These are phyloP conservation scores for Bothrops alternatus DNA, from an alignment of 2,797 vertebrate genomes.

Conservation along the genomic window DNA sequence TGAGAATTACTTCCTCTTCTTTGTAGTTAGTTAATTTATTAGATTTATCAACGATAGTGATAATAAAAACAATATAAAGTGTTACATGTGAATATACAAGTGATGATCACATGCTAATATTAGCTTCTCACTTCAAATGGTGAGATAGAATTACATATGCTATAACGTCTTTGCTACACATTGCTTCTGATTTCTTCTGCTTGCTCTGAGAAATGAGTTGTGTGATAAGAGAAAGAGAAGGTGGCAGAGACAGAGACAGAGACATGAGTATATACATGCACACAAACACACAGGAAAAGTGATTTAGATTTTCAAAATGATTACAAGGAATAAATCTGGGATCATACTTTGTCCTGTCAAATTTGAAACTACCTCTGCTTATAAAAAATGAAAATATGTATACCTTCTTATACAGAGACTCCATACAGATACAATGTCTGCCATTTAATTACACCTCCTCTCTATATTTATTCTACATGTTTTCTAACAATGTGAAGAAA, in stretches of 20 bases:
- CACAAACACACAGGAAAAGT: neutral
- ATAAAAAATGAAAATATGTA: neutral
- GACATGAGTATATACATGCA: neutral
- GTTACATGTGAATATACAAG: neutral
- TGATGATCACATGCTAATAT: neutral
- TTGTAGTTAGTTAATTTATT: neutral
- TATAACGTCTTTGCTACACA: neutral
- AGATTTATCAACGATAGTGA: too few species aligned
- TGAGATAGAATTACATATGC: neutral
- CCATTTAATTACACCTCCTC: neutral
- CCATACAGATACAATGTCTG: neutral
- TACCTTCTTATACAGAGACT: too few species aligned
- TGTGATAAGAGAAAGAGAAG: neutral
- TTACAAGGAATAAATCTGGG: neutral
- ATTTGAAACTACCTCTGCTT: neutral
- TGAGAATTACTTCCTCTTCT: neutral
- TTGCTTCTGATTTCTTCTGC: neutral
- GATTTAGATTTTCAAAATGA: neutral
- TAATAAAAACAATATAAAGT: neutral
- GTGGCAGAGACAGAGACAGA: neutral
- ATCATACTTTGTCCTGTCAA: neutral
- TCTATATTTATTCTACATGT: neutral
- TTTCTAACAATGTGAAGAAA: neutral
- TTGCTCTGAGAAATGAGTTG: neutral
- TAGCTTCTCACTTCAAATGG: neutral